Evolutionary conservation across 2,113 vertebrate genomes (phyloP).

Genomic region (Heptranchias perlo): DNA sequence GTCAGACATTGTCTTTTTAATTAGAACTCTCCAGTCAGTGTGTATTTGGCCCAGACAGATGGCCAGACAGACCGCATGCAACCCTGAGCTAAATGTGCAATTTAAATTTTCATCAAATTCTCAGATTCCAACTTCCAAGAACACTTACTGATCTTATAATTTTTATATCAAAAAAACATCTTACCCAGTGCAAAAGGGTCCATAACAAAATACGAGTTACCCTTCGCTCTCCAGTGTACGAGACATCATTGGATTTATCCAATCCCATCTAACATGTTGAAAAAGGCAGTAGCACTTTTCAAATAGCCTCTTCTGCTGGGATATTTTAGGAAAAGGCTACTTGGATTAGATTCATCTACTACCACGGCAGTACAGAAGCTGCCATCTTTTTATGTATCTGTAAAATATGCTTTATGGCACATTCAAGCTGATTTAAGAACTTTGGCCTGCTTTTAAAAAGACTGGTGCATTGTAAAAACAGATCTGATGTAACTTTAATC

Average conservation of each 20-base stretch:
- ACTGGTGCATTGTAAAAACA: background rate
- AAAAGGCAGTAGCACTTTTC: background rate
- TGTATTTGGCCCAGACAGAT: constrained; percentile 42
- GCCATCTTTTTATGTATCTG: background rate
- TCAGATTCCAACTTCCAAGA: constrained; percentile 19
- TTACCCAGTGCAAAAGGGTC: background rate
- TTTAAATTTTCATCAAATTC: constrained; percentile 39
- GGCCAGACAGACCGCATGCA: constrained; percentile 43
- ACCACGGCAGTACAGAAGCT: background rate
- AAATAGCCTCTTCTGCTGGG: background rate
- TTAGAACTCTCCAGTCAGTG: constrained; percentile 41
- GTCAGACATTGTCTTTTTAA: constrained; percentile 34
- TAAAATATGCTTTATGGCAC: background rate
- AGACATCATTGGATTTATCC: background rate
- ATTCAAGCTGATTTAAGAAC: background rate
- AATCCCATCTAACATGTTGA: background rate
- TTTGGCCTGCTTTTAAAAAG: background rate
- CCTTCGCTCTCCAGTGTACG: background rate
- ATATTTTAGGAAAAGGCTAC: background rate
- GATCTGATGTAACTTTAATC: background rate
- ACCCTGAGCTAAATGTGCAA: constrained; percentile 37
- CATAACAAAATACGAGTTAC: background rate
- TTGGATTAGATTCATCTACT: background rate
- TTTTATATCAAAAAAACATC: background rate
- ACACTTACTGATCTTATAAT: background rate